Conservation (phyloP, 2,888 invertebrate genomes). For the Chamaedrilus cognettii region DNA sequence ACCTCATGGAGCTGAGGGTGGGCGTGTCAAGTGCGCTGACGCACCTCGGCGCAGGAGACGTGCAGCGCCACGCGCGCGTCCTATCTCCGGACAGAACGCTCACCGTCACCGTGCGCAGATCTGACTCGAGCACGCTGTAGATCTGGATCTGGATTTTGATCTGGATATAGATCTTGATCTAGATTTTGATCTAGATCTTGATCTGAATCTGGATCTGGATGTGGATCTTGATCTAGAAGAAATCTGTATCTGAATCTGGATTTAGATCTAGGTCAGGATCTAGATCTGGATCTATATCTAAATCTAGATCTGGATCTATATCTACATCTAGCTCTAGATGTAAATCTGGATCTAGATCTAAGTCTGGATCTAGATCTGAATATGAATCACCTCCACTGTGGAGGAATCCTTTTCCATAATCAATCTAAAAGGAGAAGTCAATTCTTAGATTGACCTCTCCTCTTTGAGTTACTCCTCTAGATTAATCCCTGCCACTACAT, state of each 20-base stretch:
- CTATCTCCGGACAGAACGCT: background rate
- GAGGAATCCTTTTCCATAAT: too few species aligned
- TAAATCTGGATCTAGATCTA: background rate
- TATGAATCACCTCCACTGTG: too few species aligned
- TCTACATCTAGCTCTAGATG: background rate
- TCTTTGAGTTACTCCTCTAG: too few species aligned
- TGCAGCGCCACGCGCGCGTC: background rate
- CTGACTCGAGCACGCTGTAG: conserved; percentile 24
- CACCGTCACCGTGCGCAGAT: conserved; percentile 8
- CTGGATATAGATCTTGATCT: background rate
- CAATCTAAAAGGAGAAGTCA: too few species aligned
- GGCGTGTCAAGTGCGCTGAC: conserved; percentile 22
- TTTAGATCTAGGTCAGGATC: background rate
- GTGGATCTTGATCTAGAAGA: background rate
- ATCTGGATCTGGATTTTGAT: background rate
- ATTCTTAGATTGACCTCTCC: too few species aligned
- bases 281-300: background rate
- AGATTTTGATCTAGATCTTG: background rate
- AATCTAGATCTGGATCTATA: background rate
- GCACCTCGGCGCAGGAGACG: background rate
- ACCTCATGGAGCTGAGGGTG: conserved; percentile 64
- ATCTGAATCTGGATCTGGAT: background rate
- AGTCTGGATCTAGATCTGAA: background rate
- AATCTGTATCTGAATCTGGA: background rate
- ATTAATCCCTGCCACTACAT: too few species aligned